Conservation (phyloP, 2,888 invertebrate genomes). For the Thera britannica region DNA sequence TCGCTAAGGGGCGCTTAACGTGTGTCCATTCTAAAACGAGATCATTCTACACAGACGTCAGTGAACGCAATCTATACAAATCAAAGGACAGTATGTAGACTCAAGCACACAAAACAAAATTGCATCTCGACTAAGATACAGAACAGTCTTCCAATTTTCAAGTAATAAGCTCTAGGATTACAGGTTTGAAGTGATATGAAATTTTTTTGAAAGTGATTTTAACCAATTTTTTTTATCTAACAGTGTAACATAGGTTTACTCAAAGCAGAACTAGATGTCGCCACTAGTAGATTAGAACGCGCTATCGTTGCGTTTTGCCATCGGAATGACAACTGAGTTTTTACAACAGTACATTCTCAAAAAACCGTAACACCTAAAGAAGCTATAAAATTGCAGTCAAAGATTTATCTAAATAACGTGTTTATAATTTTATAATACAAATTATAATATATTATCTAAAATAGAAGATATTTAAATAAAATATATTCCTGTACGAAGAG, state of each 20-base stretch:
- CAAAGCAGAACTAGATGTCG: too few relatives aligned
- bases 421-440: not conserved
- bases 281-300: too few relatives aligned
- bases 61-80: too few relatives aligned
- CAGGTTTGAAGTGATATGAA: conserved; percentile 4
- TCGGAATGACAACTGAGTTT: too few relatives aligned
- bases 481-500: conserved; percentile 6
- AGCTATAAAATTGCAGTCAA: conserved; percentile 1
- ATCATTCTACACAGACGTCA: too few relatives aligned
- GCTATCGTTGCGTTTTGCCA: too few relatives aligned
- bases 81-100: too few relatives aligned
- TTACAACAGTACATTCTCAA: not conserved
- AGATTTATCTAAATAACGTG: not conserved
- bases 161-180: conserved; percentile 22
- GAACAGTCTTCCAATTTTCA: not conserved
- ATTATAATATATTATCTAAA: not conserved
- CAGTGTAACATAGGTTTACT: too few relatives aligned
- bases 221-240: not conserved
- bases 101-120: too few relatives aligned
- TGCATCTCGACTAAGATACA: not conserved
- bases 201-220: not conserved
- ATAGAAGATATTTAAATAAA: not conserved
- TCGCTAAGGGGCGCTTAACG: too few relatives aligned
- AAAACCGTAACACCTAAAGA: not conserved
- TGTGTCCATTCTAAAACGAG: too few relatives aligned